phyloP scores from a whole-genome alignment of 1,140 invertebrate species.

The Apis florea region DNA sequence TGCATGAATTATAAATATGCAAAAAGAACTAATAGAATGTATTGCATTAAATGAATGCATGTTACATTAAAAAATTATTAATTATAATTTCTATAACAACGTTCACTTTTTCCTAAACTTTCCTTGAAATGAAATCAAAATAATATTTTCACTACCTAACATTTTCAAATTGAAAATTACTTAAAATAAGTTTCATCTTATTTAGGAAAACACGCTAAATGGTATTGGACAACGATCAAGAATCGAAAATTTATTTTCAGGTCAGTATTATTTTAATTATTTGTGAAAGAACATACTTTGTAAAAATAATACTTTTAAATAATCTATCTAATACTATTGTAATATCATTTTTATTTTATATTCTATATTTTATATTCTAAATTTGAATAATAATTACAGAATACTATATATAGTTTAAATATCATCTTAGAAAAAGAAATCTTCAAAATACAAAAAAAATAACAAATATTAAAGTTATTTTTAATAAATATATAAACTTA shows the following conservation, averaged over 20 bases:
- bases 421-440: not conserved
- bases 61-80: not conserved
- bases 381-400: not conserved
- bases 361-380: not conserved
- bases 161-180: slow-evolving; percentile 2
- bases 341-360: not conserved
- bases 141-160: not conserved
- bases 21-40: not conserved
- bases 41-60: slow-evolving; percentile 9
- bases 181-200: slow-evolving; percentile 35
- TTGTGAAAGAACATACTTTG: not conserved
- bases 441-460: not conserved
- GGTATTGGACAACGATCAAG: slow-evolving; percentile 35
- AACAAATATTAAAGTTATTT: not conserved
- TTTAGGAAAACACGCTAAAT: slow-evolving; percentile 33
- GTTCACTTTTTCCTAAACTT: not conserved
- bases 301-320: too few relatives aligned
- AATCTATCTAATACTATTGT: not conserved
- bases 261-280: slow-evolving; percentile 37
- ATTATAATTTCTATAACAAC: not conserved
- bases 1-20: slow-evolving; percentile 7
- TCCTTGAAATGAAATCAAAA: not conserved
- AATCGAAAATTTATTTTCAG: slow-evolving; percentile 35
- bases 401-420: not conserved
- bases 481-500: not conserved